These are phyloP conservation scores for Diceros bicornis DNA, from an alignment of 2,797 vertebrate genomes.

Conservation along the genomic window DNA sequence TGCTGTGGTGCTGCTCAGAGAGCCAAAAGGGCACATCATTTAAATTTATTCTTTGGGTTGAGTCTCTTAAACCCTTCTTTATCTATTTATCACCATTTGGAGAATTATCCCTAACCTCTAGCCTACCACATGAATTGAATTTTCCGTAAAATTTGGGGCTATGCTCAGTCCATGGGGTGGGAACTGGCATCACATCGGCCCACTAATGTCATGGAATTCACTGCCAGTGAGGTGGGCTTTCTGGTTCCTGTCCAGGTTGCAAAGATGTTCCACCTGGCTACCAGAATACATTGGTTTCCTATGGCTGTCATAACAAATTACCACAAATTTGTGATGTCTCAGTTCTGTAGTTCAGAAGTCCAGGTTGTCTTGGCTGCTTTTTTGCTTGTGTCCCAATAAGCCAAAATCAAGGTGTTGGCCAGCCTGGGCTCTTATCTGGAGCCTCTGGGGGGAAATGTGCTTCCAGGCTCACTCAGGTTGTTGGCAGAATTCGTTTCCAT, in stretches of 20 bases:
- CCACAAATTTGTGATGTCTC: background rate
- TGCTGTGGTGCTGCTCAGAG: background rate
- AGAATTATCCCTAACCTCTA: background rate
- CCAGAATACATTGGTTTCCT: background rate
- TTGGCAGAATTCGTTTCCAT: background rate
- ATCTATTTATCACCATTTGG: background rate
- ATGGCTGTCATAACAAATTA: background rate
- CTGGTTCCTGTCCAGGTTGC: background rate
- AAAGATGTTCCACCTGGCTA: background rate
- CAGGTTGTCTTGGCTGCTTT: background rate
- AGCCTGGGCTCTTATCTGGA: too few species aligned
- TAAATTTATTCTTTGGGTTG: background rate
- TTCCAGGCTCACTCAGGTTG: background rate
- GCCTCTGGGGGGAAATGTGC: too few species aligned
- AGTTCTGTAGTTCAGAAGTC: background rate
- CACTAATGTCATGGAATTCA: background rate
- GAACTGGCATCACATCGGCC: background rate
- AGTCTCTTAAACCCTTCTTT: background rate
- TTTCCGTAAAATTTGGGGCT: background rate
- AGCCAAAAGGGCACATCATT: background rate
- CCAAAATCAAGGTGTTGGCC: background rate
- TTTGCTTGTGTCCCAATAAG: background rate
- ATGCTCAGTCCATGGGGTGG: background rate
- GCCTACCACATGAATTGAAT: background rate
- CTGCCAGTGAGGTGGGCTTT: background rate